Conservation (phyloP, 2,113 vertebrate genomes). For the Plotosus lineatus region DNA sequence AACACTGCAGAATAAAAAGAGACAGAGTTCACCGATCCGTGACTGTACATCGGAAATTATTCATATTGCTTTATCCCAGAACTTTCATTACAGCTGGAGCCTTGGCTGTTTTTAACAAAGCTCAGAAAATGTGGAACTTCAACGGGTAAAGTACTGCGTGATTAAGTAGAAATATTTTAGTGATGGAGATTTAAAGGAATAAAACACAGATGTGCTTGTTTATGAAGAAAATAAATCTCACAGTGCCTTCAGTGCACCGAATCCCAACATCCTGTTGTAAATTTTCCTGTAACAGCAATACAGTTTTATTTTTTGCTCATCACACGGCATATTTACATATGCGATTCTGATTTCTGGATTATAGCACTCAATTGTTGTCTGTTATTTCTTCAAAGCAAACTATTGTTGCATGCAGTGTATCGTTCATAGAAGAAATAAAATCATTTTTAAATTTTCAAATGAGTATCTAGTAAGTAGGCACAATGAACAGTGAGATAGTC, state of each 20-base stretch:
- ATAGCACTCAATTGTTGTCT: too few relatives aligned
- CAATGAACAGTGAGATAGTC: too few relatives aligned
- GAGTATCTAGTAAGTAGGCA: too few relatives aligned
- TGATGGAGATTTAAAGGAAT: too few relatives aligned
- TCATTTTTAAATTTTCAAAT: too few relatives aligned
- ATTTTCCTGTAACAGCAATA: not conserved
- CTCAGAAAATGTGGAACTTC: not conserved
- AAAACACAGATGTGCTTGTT: too few relatives aligned
- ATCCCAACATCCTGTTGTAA: not conserved
- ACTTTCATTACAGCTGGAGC: not conserved
- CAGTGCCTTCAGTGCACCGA: not conserved
- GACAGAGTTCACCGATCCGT: constrained; percentile 31
- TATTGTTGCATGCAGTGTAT: too few relatives aligned
- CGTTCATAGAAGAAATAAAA: too few relatives aligned
- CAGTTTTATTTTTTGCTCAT: not conserved
- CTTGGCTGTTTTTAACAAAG: not conserved
- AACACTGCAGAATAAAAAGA: constrained; percentile 81
- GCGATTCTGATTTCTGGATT: too few relatives aligned
- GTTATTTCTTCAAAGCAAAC: too few relatives aligned
- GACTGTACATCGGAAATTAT: not conserved
- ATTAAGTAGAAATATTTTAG: not conserved
- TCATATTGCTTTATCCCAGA: not conserved
- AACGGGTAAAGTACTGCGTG: not conserved
- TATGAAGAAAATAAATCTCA: too few relatives aligned
- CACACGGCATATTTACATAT: too few relatives aligned